Evolutionary conservation across 2,113 vertebrate genomes (phyloP), one percentile per base, ranked within the genome.

Genomic region (Irena cyanogastra): DNA sequence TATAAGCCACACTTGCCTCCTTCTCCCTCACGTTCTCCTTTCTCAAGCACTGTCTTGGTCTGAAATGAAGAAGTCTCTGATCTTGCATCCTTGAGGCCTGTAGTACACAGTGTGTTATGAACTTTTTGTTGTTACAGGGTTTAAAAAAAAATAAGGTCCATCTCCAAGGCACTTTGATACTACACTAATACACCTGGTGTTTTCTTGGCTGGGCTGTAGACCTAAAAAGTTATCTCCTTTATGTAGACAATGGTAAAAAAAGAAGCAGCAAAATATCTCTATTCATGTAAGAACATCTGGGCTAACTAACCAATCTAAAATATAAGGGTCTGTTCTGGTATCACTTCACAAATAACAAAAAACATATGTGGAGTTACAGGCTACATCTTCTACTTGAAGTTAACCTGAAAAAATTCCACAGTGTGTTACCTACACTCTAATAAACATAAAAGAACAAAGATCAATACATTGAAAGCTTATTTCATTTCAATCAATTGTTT

Each of bases 101-200:
- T 39, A 69, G 52, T 11, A 90, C 33, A 45, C n/a, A 52, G 26
- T 12, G 8, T 17, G 5, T 37, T 50, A 60, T 2, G 6, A 84
- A 75, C 8, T 30, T 76, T 26, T 37, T 31, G 13, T 45, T 41
- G 7, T 65, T 57, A 27, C 0, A 0, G 4, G 6, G 3, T 44
- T 77, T 60, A 6, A 81, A 87, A 82, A n/a, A 71, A 59, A 7
- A 63, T 9, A 4, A 75, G 26, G 33, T 19, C 22, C 20, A 63
- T 74, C 65, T 71, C 44, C 9, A 3, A 71, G 23, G 33, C 23
- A n/a, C 26, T 78, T 70, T 59, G 39, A 66, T 66, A 26, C 16
- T 26, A 63, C 18, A 71, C 10, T 39, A 50, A 39, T 14, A 35
- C 11, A 6, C 39, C 33, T 54, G 5, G 4, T 47, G 31, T 47